phyloP scores from a whole-genome alignment of 2,797 vertebrate species.

The Peromyscus aztecus region DNA sequence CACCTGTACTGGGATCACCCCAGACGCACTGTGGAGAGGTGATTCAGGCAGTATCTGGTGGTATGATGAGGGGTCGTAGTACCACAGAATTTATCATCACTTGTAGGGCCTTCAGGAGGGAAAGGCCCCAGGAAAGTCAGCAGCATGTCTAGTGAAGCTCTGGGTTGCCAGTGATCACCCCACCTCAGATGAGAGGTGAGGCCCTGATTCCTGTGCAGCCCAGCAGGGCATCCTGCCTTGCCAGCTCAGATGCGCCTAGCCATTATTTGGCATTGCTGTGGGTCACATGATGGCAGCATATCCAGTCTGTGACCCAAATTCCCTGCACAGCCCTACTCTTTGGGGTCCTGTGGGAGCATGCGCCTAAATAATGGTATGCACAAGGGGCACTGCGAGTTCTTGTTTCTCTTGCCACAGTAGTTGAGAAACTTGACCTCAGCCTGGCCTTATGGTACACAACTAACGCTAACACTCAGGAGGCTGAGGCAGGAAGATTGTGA shows the following conservation, averaged over 20 bases:
- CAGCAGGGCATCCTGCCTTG: not conserved
- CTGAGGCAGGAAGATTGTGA: not conserved
- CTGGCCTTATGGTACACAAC: not conserved
- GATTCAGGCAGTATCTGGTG: not conserved
- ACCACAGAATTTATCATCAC: not conserved
- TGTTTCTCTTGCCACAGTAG: not conserved
- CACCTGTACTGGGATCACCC: too few species aligned
- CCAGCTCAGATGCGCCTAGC: not conserved
- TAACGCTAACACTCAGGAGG: not conserved
- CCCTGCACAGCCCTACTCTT: not conserved
- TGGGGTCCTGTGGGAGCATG: too few species aligned
- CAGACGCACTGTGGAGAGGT: rapidly evolving
- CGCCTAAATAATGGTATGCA: rapidly evolving
- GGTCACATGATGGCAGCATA: not conserved
- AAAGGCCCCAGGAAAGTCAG: not conserved
- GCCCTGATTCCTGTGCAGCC: not conserved
- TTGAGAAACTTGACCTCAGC: not conserved
- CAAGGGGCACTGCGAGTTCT: not conserved
- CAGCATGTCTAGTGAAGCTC: rapidly evolving
- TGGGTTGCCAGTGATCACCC: not conserved
- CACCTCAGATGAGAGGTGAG: rapidly evolving
- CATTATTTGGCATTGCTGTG: not conserved
- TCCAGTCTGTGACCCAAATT: not conserved
- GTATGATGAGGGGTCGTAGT: not conserved
- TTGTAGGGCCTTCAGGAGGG: too few species aligned